These are phyloP conservation scores for Hemaris fuciformis DNA, from an alignment of 2,888 invertebrate species.

Conservation along the genomic window DNA sequence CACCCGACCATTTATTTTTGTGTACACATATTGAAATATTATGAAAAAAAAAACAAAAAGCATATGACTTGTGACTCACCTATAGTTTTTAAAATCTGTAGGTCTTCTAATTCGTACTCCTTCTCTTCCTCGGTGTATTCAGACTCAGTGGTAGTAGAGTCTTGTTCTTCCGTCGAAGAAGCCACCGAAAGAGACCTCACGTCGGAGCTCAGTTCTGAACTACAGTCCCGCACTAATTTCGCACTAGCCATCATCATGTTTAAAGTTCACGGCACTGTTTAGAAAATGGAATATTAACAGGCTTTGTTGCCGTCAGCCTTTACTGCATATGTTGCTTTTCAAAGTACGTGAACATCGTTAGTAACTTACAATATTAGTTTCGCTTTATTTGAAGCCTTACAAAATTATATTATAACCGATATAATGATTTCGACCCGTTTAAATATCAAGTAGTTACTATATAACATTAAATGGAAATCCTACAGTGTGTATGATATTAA, in stretches of 20 bases:
- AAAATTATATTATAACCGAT: not conserved
- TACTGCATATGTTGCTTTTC: slow-evolving; percentile 32
- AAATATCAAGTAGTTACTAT: not conserved
- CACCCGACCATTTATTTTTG: no score
- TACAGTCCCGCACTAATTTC: slow-evolving; percentile 78
- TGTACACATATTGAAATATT: not conserved
- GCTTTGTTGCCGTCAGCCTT: not conserved
- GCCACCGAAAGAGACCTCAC: slow-evolving; percentile 75
- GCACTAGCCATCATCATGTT: slow-evolving; percentile 81
- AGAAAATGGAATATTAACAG: slow-evolving; percentile 18
- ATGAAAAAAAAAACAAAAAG: not conserved
- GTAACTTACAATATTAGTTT: slow-evolving; percentile 8
- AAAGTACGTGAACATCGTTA: slow-evolving; percentile 27
- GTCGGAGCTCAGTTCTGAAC: slow-evolving; percentile 75
- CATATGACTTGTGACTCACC: slow-evolving; percentile 82
- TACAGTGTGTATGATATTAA: slow-evolving; percentile 12
- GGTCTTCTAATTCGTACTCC: slow-evolving; percentile 88
- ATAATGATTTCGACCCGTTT: not conserved
- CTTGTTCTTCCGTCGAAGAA: slow-evolving; percentile 80
- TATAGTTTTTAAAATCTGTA: slow-evolving; percentile 93
- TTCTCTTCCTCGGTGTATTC: slow-evolving; percentile 82
- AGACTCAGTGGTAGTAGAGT: slow-evolving; percentile 79
- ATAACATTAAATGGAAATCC: not conserved
- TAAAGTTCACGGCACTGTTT: slow-evolving; percentile 18
- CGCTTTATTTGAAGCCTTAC: not conserved